A percentile compares a stretch with the other conserved stretches of the same genome.
Conservation (phyloP, 2,113 vertebrate genomes). For the Eupsittula cactorum region DNA sequence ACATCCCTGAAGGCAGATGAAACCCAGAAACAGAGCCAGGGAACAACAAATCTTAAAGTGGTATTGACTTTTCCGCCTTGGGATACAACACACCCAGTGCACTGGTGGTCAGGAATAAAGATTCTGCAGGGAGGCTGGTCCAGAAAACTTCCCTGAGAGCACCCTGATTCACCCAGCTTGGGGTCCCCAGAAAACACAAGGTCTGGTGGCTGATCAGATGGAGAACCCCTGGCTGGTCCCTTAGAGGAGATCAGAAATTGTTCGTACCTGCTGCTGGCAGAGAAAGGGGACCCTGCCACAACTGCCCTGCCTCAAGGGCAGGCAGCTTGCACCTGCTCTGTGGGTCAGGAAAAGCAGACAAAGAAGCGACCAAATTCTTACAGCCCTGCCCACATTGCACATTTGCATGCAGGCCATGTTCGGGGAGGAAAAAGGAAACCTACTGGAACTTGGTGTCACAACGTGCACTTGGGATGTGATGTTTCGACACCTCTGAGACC, state of each 20-base stretch:
- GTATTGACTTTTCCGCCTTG: background rate
- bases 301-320: background rate
- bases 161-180: background rate
- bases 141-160: background rate
- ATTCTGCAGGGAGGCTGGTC: background rate
- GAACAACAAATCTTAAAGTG: background rate
- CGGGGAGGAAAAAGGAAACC: background rate
- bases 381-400: background rate
- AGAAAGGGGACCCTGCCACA: background rate
- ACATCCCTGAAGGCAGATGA: background rate
- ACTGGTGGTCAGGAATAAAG: background rate
- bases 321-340: accelerated
- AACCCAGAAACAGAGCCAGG: background rate
- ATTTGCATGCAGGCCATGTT: accelerated
- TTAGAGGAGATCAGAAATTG: background rate
- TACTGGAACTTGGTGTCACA: background rate
- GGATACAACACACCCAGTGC: background rate
- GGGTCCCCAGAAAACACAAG: background rate
- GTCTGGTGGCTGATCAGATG: background rate
- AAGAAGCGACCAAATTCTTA: accelerated
- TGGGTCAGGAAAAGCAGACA: background rate
- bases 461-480: background rate
- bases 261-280: background rate
- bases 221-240: accelerated
- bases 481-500: background rate